These are phyloP conservation scores for Nycticryphes semicollaris DNA, from an alignment of 2,113 vertebrate genomes.

Conservation along the genomic window DNA sequence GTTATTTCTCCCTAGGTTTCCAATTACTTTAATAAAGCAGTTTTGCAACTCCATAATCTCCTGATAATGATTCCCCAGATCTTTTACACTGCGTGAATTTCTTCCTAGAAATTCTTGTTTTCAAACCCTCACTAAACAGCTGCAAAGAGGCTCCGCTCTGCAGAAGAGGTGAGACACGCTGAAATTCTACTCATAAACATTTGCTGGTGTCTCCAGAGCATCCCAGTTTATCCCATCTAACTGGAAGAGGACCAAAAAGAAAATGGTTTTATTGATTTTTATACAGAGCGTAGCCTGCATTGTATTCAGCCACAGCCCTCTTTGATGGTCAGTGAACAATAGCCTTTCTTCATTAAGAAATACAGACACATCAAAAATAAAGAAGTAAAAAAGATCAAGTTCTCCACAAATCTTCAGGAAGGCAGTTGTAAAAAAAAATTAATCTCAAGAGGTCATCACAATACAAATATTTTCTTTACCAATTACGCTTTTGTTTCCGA, in stretches of 20 bases:
- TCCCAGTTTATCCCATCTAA: not conserved
- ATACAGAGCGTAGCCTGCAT: not conserved
- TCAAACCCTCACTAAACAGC: not conserved
- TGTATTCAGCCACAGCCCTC: not conserved
- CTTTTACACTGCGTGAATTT: not conserved
- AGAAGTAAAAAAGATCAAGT: not conserved
- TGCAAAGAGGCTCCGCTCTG: not conserved
- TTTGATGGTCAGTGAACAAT: not conserved
- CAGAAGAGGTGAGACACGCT: not conserved
- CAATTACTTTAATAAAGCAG: not conserved
- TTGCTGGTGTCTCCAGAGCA: not conserved
- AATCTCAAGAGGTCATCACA: not conserved
- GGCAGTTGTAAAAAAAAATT: not conserved
- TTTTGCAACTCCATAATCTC: not conserved
- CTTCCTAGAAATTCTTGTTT: not conserved
- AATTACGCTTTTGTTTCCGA: not conserved
- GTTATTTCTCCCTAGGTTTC: not conserved
- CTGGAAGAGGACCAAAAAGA: not conserved
- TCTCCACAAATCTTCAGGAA: not conserved
- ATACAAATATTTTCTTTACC: not conserved
- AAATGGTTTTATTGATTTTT: not conserved
- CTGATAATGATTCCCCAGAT: not conserved
- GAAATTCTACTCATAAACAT: not conserved
- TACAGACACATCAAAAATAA: not conserved
- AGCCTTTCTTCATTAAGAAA: not conserved